Conservation (phyloP, 2,113 vertebrate species). For the Atlantisia rogersi region DNA sequence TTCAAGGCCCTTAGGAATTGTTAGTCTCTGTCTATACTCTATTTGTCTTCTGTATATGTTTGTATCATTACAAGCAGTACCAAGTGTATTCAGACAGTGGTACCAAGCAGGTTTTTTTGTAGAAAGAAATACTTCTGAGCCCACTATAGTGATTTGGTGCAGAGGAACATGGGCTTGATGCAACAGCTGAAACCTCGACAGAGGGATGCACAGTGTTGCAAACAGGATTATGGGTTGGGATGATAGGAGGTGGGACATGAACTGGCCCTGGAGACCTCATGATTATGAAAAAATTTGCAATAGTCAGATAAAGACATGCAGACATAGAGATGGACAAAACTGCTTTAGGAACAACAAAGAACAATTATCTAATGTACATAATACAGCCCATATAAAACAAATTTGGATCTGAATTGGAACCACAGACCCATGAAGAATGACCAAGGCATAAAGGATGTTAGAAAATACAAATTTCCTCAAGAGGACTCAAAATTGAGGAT, state of each 20-base stretch:
- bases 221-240: background rate
- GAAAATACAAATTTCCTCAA: background rate
- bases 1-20: background rate
- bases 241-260: background rate
- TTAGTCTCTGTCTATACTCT: background rate
- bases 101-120: background rate
- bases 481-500: background rate
- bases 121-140: background rate
- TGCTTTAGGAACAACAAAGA: background rate
- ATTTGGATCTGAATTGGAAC: background rate
- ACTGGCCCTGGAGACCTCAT: background rate
- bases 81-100: background rate
- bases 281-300: background rate
- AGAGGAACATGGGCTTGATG: background rate
- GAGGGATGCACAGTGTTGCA: fast-evolving
- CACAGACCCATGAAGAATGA: background rate
- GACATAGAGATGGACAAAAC: background rate
- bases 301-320: background rate
- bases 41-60: background rate
- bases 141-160: fast-evolving
- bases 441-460: background rate
- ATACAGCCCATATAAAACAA: background rate
- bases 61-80: background rate
- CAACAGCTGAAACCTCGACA: background rate
- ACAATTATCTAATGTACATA: background rate